Conservation (phyloP, 2,888 invertebrate genomes). For the Callosobruchus maculatus region DNA sequence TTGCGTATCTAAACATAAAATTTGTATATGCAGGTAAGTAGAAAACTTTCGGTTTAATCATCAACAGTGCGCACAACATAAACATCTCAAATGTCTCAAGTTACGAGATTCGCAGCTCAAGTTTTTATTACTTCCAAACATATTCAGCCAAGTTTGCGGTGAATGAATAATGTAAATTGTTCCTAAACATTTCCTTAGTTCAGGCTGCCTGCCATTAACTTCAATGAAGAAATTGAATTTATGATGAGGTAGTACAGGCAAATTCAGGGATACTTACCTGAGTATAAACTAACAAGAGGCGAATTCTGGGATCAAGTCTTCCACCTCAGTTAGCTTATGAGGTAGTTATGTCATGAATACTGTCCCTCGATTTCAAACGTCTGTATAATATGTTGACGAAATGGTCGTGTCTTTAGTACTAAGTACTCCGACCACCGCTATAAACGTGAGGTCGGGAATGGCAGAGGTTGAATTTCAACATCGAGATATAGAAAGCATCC, state of each 20-base stretch:
- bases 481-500: no score
- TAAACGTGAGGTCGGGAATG: no score
- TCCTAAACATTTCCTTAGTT: background rate
- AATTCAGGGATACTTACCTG: background rate
- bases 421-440: no score
- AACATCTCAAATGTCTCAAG: background rate
- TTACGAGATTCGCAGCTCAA: background rate
- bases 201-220: background rate
- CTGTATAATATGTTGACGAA: no score
- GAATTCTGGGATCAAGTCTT: background rate
- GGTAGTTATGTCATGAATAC: no score
- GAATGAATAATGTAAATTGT: background rate
- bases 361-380: no score
- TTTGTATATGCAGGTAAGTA: background rate
- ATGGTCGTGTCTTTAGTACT: no score
- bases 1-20: background rate
- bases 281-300: background rate
- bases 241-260: background rate
- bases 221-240: background rate
- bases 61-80: background rate
- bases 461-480: no score
- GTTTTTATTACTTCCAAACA: background rate
- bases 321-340: no score
- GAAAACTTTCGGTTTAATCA: background rate
- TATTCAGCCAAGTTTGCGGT: background rate